Percentiles rank a stretch among this genome's conserved stretches.
These are phyloP conservation scores for Smittia aterrima DNA, from an alignment of 2,888 invertebrate genomes.

Conservation along the genomic window DNA sequence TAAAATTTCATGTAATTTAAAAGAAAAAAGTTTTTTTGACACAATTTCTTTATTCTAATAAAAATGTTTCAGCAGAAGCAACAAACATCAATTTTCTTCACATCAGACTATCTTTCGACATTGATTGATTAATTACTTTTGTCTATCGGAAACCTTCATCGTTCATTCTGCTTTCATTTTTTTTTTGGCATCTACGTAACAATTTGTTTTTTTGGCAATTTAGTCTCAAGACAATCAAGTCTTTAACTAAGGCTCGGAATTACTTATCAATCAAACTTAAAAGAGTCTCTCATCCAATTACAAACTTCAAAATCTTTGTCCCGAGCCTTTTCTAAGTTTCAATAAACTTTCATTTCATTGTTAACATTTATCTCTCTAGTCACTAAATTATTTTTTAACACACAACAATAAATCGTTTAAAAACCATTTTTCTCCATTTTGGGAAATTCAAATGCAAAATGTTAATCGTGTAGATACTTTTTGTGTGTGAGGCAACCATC, in stretches of 20 bases:
- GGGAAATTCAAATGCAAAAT: background rate
- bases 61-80: background rate
- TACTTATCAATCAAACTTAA: background rate
- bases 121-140: background rate
- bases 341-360: background rate
- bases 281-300: background rate
- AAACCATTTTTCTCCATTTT: too few species aligned
- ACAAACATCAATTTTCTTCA: background rate
- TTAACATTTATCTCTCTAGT: background rate
- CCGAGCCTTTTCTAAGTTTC: background rate
- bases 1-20: too few species aligned
- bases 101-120: background rate
- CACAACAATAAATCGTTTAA: constrained; percentile 25
- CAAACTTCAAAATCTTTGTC: background rate
- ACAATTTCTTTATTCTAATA: constrained; percentile 5
- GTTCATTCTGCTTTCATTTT: too few species aligned
- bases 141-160: too few species aligned
- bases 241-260: background rate
- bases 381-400: background rate
- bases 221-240: too few species aligned
- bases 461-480: background rate
- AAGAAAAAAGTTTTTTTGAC: background rate
- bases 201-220: too few species aligned
- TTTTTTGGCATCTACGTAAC: background rate
- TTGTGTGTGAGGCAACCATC: background rate